Evolutionary conservation across 2,797 vertebrate genomes (phyloP).

Genomic region (Rhinichthys osculus): DNA sequence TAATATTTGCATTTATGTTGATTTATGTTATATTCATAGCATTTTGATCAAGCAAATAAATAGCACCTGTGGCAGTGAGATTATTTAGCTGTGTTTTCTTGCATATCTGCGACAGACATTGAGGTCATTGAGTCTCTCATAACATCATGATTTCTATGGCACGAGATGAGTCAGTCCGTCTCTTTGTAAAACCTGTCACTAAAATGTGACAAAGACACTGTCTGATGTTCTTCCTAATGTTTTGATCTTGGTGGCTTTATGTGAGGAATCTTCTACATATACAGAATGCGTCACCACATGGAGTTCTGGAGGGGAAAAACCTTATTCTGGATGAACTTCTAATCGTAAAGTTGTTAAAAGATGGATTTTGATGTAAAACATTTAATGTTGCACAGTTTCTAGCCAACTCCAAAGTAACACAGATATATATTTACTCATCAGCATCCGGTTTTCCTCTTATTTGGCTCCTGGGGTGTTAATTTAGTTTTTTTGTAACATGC

Average conservation of each 20-base stretch:
- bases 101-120: background rate
- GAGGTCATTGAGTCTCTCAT: background rate
- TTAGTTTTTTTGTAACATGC: background rate
- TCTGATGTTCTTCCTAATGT: background rate
- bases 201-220: background rate
- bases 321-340: background rate
- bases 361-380: background rate
- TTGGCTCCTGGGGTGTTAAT: background rate
- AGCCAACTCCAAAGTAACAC: background rate
- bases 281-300: too few relatives aligned
- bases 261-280: background rate
- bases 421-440: background rate
- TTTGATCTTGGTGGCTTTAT: background rate
- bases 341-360: too few relatives aligned
- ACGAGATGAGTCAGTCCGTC: background rate
- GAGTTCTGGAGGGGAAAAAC: background rate
- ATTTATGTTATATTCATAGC: background rate
- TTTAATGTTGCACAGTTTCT: background rate
- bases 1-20: background rate
- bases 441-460: background rate
- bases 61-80: background rate
- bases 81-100: background rate
- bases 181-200: background rate
- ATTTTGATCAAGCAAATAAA: background rate
- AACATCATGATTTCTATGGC: background rate